Percentiles rank a stretch among this genome's conserved stretches.
phyloP scores from a whole-genome alignment of 2,113 vertebrate genomes.

The Psittacula cyanocephala region DNA sequence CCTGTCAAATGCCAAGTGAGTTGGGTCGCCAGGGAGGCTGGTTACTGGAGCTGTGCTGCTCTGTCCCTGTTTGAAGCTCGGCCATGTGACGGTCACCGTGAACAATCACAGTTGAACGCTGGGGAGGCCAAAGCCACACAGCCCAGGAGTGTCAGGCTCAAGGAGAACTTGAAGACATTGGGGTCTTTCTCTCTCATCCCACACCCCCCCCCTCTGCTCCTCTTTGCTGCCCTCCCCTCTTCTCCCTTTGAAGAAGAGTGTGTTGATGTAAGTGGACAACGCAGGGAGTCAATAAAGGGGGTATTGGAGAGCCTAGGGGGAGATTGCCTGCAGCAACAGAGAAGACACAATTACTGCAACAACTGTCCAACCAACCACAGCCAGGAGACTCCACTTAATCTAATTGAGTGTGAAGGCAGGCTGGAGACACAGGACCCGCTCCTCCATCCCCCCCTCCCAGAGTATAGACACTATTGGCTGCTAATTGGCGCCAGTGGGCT shows the following conservation, averaged over 20 bases:
- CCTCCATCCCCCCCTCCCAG: constrained; percentile 66
- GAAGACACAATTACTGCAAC: constrained; percentile 77
- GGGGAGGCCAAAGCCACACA: background rate
- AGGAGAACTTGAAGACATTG: constrained; percentile 11
- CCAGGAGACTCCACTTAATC: constrained; percentile 87
- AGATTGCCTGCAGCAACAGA: constrained; percentile 67
- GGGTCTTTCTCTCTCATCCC: background rate
- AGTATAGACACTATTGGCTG: constrained; percentile 91
- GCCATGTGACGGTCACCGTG: background rate
- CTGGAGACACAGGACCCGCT: constrained; percentile 81
- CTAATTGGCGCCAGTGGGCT: constrained; percentile 99
- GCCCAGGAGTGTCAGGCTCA: background rate
- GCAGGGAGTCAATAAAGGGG: constrained; percentile 46
- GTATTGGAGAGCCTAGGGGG: constrained; percentile 52
- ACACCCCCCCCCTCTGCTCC: background rate
- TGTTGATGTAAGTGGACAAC: constrained; percentile 69
- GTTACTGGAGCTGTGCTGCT: background rate
- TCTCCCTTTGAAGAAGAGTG: constrained; percentile 12
- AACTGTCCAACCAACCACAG: constrained; percentile 72
- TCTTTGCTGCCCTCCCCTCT: background rate
- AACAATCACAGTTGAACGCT: background rate
- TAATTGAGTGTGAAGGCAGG: constrained; percentile 99
- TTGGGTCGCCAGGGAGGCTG: background rate
- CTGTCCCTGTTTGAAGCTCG: background rate
- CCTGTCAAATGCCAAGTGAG: background rate